A percentile compares a stretch with the other conserved stretches of the same genome.
These are phyloP conservation scores for Archocentrus centrarchus DNA, from an alignment of 2,113 vertebrate genomes.

Conservation along the genomic window DNA sequence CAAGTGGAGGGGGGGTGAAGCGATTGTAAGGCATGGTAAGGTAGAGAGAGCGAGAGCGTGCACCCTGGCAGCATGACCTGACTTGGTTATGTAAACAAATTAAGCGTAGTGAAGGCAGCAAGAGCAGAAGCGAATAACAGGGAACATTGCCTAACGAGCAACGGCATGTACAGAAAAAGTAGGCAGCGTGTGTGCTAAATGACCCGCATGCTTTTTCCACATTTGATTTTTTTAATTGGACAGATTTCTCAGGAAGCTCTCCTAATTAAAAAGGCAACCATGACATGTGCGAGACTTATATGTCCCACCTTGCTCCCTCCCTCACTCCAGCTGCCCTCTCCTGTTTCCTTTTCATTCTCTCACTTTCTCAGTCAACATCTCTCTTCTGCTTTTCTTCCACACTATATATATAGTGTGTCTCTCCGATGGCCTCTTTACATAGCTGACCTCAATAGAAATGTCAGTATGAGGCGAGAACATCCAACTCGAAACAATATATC, in stretches of 20 bases:
- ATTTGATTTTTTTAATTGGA: constrained; percentile 70
- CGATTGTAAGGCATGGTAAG: background rate
- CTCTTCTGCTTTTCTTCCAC: constrained; percentile 27
- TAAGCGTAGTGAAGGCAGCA: constrained; percentile 52
- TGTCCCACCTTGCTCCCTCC: constrained; percentile 21
- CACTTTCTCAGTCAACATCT: constrained; percentile 35
- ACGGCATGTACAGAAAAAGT: constrained; percentile 45
- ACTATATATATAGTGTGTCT: constrained; percentile 28
- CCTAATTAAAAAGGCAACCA: constrained; percentile 63
- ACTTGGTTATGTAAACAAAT: constrained; percentile 75
- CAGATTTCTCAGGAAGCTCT: constrained; percentile 50
- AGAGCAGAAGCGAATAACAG: constrained; percentile 43
- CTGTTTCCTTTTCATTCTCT: constrained; percentile 16
- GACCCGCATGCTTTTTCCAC: constrained; percentile 62
- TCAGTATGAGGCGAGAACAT: constrained; percentile 27
- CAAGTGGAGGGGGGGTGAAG: background rate
- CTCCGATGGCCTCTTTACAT: constrained; percentile 52
- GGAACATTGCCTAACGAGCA: constrained; percentile 69
- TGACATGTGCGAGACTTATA: constrained; percentile 42
- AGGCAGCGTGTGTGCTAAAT: constrained; percentile 30
- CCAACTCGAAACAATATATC: constrained; percentile 43
- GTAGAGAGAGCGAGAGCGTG: constrained; percentile 17
- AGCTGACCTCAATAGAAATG: constrained; percentile 55
- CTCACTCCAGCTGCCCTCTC: constrained; percentile 10
- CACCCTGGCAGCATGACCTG: constrained; percentile 54